A percentile compares a stretch with the other conserved stretches of the same genome.
Conservation (phyloP, 2,113 vertebrate genomes). For the Ammospiza caudacuta region DNA sequence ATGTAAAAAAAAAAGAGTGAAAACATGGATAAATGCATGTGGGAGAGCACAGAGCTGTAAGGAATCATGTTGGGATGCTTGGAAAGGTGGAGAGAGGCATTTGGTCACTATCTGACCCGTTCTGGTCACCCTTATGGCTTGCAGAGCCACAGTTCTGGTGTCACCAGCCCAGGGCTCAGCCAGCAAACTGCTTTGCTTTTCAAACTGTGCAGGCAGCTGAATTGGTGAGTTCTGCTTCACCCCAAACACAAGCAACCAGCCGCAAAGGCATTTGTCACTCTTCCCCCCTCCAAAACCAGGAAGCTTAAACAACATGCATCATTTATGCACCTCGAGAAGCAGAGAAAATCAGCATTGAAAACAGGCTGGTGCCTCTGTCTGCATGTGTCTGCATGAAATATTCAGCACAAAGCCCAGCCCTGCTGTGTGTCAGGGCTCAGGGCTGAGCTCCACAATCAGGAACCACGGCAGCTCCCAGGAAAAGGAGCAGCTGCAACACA, state of each 20-base stretch:
- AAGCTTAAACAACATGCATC: conserved; percentile 62
- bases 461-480: not conserved
- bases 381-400: conserved; percentile 64
- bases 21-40: accelerated
- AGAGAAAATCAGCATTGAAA: conserved; percentile 32
- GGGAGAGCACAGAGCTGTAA: not conserved
- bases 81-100: not conserved
- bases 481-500: not conserved
- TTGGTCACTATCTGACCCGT: not conserved
- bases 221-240: not conserved
- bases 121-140: not conserved
- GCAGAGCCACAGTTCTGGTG: not conserved
- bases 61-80: accelerated
- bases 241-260: not conserved
- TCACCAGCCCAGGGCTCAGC: not conserved
- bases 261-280: not conserved
- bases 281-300: not conserved
- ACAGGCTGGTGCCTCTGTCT: conserved; percentile 5
- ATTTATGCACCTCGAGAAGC: conserved; percentile 45
- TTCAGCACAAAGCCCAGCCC: conserved; percentile 43
- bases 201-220: not conserved
- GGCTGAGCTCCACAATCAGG: not conserved
- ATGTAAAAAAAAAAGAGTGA: not conserved
- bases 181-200: not conserved
- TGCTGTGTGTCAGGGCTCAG: conserved; percentile 25